A percentile compares a stretch with the other conserved stretches of the same genome.
Evolutionary conservation across 1,140 invertebrate genomes (phyloP).

Genomic region (Lutraria rhynchaena): DNA sequence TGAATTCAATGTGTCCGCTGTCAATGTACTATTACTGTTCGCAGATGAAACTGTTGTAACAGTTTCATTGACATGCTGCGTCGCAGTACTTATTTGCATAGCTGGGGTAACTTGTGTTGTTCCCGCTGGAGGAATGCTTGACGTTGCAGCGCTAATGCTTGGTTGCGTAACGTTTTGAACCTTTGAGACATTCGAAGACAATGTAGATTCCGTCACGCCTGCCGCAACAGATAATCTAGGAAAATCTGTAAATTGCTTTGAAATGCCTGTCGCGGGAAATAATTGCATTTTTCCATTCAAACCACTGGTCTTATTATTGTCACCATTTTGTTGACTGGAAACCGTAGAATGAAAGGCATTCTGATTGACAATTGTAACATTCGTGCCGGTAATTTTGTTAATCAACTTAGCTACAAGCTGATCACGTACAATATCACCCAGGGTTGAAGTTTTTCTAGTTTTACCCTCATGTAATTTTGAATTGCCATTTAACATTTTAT

Average conservation of each 20-base stretch:
- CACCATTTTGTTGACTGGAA: background rate
- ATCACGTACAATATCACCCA: background rate
- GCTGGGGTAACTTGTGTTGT: background rate
- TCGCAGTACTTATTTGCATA: background rate
- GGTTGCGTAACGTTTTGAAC: background rate
- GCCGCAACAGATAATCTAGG: background rate
- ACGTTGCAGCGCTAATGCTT: background rate
- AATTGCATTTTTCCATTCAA: background rate
- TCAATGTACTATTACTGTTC: background rate
- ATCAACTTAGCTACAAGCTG: conserved; percentile 16
- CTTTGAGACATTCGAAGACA: too few species aligned
- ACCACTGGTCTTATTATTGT: background rate
- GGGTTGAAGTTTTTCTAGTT: background rate
- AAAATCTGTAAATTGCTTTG: background rate
- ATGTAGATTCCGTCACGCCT: background rate
- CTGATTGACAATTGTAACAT: background rate
- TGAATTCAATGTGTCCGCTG: background rate
- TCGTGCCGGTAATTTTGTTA: background rate
- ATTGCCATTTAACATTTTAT: conserved; percentile 10
- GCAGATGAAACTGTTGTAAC: background rate
- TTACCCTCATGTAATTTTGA: too few species aligned
- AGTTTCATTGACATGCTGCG: background rate
- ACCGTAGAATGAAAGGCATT: background rate
- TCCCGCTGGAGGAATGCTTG: background rate
- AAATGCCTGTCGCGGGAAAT: background rate